phyloP scores from a whole-genome alignment of 2,888 invertebrate genomes.

The Hypena proboscidalis region DNA sequence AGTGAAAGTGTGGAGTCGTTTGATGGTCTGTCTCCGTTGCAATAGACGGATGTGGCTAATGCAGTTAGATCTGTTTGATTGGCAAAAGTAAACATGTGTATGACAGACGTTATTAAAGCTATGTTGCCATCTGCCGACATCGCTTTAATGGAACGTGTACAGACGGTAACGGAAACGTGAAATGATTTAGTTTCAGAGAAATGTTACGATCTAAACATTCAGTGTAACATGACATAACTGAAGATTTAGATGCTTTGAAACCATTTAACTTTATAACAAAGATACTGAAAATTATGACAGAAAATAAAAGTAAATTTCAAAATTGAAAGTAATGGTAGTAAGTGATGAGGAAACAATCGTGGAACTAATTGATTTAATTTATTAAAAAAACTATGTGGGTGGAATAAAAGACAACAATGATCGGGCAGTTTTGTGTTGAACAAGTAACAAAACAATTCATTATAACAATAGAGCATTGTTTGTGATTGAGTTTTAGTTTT shows the following conservation, averaged over 20 bases:
- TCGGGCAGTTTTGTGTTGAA: conserved; percentile 63
- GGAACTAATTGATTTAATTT: conserved; percentile 54
- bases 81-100: conserved; percentile 75
- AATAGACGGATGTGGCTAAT: conserved; percentile 67
- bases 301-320: conserved; percentile 19
- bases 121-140: conserved; percentile 60
- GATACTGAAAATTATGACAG: conserved; percentile 15
- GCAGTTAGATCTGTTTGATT: conserved; percentile 74
- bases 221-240: conserved; percentile 52
- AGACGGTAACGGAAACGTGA: conserved; percentile 70
- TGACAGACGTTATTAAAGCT: conserved; percentile 67
- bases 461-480: conserved; percentile 78
- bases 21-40: conserved; percentile 67
- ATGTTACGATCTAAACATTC: conserved; percentile 57
- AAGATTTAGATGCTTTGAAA: conserved; percentile 31
- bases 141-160: conserved; percentile 68
- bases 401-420: conserved; percentile 73
- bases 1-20: conserved; percentile 66
- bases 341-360: conserved; percentile 33
- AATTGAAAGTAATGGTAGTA: conserved; percentile 21
- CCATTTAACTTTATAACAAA: conserved; percentile 32
- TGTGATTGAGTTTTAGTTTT: conserved; percentile 63
- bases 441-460: conserved; percentile 74
- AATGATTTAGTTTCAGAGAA: conserved; percentile 68
- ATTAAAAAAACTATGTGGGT: conserved; percentile 68